A percentile compares a stretch with the other conserved stretches of the same genome.
phyloP scores from a whole-genome alignment of 2,113 vertebrate species.

The Pongo pygmaeus region DNA sequence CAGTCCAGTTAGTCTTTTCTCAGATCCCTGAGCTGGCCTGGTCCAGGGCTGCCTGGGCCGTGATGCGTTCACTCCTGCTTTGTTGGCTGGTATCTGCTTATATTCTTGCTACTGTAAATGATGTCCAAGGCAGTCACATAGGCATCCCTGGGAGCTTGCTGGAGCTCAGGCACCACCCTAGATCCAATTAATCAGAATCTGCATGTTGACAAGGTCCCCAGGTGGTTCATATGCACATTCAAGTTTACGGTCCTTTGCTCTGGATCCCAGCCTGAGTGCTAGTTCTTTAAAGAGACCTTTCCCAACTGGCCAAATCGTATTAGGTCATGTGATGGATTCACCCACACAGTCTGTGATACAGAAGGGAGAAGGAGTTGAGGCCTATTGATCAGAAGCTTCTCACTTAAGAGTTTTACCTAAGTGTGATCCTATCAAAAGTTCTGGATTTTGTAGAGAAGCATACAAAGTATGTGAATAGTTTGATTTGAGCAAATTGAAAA shows the following conservation, averaged over 20 bases:
- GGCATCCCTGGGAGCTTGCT: background rate
- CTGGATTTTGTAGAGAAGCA: background rate
- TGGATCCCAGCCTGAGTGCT: background rate
- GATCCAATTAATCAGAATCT: background rate
- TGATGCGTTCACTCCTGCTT: background rate
- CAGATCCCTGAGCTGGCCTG: background rate
- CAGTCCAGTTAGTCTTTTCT: background rate
- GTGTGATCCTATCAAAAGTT: background rate
- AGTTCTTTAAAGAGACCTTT: background rate
- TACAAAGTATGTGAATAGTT: background rate
- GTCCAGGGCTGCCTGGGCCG: background rate
- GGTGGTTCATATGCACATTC: background rate
- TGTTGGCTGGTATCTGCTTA: background rate
- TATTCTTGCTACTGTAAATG: background rate
- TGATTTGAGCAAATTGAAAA: conserved; percentile 3
- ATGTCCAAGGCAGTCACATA: background rate
- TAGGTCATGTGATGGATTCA: background rate
- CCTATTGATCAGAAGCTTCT: background rate
- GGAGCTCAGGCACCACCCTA: background rate
- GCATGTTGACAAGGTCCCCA: background rate
- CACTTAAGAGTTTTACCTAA: background rate
- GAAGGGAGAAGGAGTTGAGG: background rate
- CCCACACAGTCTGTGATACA: background rate
- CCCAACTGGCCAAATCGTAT: background rate
- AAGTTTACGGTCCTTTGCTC: background rate